Percentiles rank a stretch among this genome's conserved stretches.
These are phyloP conservation scores for Amphiprion percula DNA, from an alignment of 2,113 vertebrate genomes.

Conservation along the genomic window DNA sequence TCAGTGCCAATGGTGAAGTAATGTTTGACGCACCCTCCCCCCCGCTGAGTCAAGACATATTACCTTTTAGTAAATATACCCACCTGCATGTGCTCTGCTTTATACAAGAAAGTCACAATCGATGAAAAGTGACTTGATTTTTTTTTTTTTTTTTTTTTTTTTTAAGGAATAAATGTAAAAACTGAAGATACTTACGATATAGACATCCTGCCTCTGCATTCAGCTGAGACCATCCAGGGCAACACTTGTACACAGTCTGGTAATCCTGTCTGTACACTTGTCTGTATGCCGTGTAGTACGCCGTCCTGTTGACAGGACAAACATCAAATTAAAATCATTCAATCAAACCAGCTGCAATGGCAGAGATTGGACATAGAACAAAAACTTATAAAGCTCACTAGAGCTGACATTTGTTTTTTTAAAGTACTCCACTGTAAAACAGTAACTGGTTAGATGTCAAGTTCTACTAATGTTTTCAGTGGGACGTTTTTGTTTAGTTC, in stretches of 20 bases:
- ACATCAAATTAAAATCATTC: slow-evolving; percentile 4
- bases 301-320: slow-evolving; percentile 82
- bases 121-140: background rate
- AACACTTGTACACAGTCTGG: slow-evolving; percentile 87
- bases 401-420: background rate
- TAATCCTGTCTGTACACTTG: slow-evolving; percentile 87
- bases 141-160: background rate
- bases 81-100: background rate
- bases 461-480: too few relatives aligned
- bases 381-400: background rate
- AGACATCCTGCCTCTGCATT: slow-evolving; percentile 88
- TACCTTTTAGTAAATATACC: slow-evolving; percentile 14
- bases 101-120: background rate
- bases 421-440: too few relatives aligned
- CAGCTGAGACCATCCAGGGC: slow-evolving; percentile 90
- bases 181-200: slow-evolving; percentile 87
- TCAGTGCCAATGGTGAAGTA: slow-evolving; percentile 30
- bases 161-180: background rate
- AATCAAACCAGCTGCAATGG: background rate
- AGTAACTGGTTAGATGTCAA: too few relatives aligned
- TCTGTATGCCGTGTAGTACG: slow-evolving; percentile 88
- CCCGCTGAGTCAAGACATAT: slow-evolving; percentile 18
- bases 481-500: too few relatives aligned
- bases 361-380: background rate
- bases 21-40: slow-evolving; percentile 38